Evolutionary conservation across 1,140 invertebrate genomes (phyloP), one percentile per base, ranked within the genome.

Genomic region (Nasonia longicornis): DNA sequence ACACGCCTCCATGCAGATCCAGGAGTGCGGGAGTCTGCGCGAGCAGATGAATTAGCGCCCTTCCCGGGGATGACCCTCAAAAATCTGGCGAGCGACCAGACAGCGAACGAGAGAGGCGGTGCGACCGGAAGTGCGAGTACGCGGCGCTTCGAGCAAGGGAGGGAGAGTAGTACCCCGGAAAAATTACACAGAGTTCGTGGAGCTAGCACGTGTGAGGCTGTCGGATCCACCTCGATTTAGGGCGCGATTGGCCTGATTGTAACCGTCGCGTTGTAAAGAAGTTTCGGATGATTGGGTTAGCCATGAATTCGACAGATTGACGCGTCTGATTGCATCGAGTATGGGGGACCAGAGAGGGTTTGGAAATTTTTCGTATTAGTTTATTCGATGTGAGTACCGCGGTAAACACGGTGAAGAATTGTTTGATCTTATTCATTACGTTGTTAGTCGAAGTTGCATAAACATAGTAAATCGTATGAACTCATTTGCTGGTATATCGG

Each of bases 1-100:
- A 48, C 45, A 48, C 45, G 45, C 14, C 8, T n/a, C 38, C 14
- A n/a, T 72, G 31, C 71, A 48, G 35, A 22, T 29, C 64, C 12
- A 22, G 26, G 26, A 77, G 45, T 79, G 26, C 48, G 48, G 52
- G 16, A 58, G 20, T 58, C 20, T 48, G 1, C 11, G 14, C 16
- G 52, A 58, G 52, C 52, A 58, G 20, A 2, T 20, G 52, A 72
- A 72, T 79, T 63, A 79, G 66, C 35, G 29, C 69, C 31, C 63
- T 71, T 72, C 8, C 26, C 11, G 76, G 22, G 29, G 31, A 71
- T 78, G 45, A 42, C 48, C 67, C 48, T 71, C 48, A 42, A 42
- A 78, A 78, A 78, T 78, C 48, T 78, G 67, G 77, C 77, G 48
- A 71, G 52, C 22, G 67, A 78, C 67, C 67, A 78, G 67, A 58